Evolutionary conservation across 2,113 vertebrate species (phyloP).

Genomic region (Grallaria varia): DNA sequence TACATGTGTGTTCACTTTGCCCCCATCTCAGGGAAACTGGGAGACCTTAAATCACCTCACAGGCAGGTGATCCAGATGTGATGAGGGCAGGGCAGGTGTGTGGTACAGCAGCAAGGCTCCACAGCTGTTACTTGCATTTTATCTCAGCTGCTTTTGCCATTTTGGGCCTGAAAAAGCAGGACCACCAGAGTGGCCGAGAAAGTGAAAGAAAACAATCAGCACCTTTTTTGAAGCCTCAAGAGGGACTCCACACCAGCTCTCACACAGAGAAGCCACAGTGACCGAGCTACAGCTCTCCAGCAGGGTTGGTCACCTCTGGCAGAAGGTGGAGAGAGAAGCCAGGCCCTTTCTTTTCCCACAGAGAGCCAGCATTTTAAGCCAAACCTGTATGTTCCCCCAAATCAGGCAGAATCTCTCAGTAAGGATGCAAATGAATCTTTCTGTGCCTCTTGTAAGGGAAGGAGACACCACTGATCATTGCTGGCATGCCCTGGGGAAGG

Average conservation of each 20-base stretch:
- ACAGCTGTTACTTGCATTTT: background rate
- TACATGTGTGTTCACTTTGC: rapidly evolving
- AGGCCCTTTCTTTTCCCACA: background rate
- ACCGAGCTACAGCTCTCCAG: background rate
- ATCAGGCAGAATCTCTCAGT: background rate
- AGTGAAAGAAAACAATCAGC: background rate
- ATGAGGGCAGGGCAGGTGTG: background rate
- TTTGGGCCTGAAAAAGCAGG: background rate
- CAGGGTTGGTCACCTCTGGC: background rate
- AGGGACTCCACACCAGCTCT: background rate
- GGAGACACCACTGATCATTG: background rate
- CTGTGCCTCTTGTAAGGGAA: background rate
- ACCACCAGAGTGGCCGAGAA: background rate
- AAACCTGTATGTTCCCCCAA: background rate
- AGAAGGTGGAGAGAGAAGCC: background rate
- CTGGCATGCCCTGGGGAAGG: rapidly evolving
- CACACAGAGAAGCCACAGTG: background rate
- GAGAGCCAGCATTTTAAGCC: background rate
- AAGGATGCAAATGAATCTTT: background rate
- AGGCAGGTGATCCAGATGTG: background rate
- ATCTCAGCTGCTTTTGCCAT: background rate
- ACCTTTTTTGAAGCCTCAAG: background rate
- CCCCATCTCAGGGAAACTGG: background rate
- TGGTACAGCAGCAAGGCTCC: background rate
- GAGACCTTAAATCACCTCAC: background rate